Conservation (phyloP, 2,888 invertebrate genomes). For the Emmelina monodactyla region DNA sequence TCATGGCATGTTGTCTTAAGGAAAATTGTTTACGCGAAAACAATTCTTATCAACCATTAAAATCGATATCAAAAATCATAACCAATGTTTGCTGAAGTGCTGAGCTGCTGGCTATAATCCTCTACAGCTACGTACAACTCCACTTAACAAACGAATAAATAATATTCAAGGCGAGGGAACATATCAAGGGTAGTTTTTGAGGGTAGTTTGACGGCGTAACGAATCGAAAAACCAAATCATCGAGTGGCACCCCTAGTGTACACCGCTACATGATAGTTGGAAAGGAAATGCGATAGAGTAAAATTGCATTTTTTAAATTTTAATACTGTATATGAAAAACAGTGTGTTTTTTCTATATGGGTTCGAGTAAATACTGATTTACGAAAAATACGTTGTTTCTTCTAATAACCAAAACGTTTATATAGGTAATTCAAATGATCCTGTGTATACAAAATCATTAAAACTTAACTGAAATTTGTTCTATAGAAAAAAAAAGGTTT, state of each 20-base stretch:
- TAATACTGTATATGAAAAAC: too few species aligned
- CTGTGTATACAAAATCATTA: too few species aligned
- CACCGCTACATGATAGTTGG: conserved; percentile 63
- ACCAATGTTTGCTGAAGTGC: conserved; percentile 62
- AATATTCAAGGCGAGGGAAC: conserved; percentile 65
- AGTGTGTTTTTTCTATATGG: too few species aligned
- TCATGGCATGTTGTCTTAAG: conserved; percentile 49
- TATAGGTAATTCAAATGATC: too few species aligned
- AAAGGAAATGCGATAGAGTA: too few species aligned
- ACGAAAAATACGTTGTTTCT: too few species aligned
- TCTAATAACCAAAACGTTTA: too few species aligned
- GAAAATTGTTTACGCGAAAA: conserved; percentile 29
- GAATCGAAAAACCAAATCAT: conserved; percentile 68
- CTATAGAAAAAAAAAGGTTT: too few species aligned
- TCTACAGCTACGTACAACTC: conserved; percentile 46
- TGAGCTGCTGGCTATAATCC: conserved; percentile 57
- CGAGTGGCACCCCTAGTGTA: conserved; percentile 63
- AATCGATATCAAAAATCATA: conserved; percentile 31
- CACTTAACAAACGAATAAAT: conserved; percentile 68
- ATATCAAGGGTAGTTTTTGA: conserved; percentile 56
- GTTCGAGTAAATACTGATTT: too few species aligned
- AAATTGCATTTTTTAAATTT: too few species aligned
- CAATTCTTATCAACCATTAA: conserved; percentile 13
- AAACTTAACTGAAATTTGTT: too few species aligned
- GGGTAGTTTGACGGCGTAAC: conserved; percentile 67